Conservation (phyloP, 2,113 vertebrate species). For the Caracal caracal region DNA sequence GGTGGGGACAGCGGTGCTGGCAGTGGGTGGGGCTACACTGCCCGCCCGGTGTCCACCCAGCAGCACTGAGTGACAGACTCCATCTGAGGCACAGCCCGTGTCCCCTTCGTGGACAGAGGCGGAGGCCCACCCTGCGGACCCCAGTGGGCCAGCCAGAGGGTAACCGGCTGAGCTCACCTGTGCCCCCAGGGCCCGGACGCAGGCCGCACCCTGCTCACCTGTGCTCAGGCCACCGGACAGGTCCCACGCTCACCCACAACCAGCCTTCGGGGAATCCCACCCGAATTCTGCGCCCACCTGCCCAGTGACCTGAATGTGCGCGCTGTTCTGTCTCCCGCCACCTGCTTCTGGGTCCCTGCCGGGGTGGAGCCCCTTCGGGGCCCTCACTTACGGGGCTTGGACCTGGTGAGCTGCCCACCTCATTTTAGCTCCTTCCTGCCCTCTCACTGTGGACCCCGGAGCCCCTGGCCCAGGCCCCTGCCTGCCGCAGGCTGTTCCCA, state of each 20-base stretch:
- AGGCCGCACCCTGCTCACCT: accelerated
- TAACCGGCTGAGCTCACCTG: accelerated
- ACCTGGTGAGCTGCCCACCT: background rate
- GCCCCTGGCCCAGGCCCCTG: background rate
- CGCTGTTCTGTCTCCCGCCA: background rate
- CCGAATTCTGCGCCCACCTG: no score
- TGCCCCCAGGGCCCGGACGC: accelerated
- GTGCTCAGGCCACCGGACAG: background rate
- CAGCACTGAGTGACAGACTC: background rate
- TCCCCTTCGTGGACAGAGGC: background rate
- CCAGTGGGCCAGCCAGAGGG: accelerated
- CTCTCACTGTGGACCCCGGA: background rate
- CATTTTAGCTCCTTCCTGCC: background rate
- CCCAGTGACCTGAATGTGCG: accelerated
- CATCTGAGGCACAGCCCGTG: accelerated
- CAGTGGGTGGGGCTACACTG: background rate
- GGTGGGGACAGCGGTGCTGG: accelerated
- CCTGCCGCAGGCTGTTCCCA: background rate
- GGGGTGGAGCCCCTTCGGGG: background rate
- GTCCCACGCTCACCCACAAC: background rate
- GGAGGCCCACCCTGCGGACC: background rate
- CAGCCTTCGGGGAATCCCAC: no score
- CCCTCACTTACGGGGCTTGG: accelerated
- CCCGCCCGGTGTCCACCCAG: background rate
- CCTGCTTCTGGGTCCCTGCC: background rate